These are phyloP conservation scores for Drosophila mimica DNA, from an alignment of 2,888 invertebrate genomes.

Conservation along the genomic window DNA sequence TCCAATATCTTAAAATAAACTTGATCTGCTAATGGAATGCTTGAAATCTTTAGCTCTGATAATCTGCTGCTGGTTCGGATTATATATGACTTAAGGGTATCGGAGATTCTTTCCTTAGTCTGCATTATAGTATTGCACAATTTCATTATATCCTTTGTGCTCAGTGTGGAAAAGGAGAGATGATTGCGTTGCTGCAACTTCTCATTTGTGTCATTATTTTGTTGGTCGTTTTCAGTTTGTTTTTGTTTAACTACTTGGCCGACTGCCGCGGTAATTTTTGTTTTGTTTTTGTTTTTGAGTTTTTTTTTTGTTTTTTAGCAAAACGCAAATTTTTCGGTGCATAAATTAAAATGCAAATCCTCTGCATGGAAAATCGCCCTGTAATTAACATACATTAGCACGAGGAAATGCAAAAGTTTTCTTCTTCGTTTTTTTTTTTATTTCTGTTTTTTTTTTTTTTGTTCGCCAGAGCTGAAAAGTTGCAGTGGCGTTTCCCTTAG, in stretches of 20 bases:
- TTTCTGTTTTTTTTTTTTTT: conserved; percentile 5
- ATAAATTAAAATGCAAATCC: conserved; percentile 82
- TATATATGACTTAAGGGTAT: not conserved
- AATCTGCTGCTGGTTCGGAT: not conserved
- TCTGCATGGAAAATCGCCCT: conserved; percentile 80
- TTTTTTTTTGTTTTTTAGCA: conserved; percentile 21
- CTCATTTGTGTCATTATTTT: conserved; percentile 67
- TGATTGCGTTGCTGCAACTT: conserved; percentile 66
- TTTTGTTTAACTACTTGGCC: conserved; percentile 54
- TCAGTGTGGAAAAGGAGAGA: conserved; percentile 1
- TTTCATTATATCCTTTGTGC: not conserved
- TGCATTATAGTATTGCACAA: not conserved
- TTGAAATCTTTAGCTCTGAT: not conserved
- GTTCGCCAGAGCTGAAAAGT: conserved; percentile 39
- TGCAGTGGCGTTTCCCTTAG: conserved; percentile 35
- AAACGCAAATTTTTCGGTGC: conserved; percentile 76
- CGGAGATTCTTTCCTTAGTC: not conserved
- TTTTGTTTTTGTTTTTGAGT: conserved; percentile 15
- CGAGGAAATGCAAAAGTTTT: conserved; percentile 81
- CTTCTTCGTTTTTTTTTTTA: conserved; percentile 25
- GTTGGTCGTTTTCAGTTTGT: conserved; percentile 42
- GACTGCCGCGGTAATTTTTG: conserved; percentile 34
- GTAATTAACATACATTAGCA: conserved; percentile 85
- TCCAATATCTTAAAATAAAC: not conserved
- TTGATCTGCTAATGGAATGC: not conserved